Percentiles rank a stretch among this genome's conserved stretches.
Conservation (phyloP, 2,113 vertebrate species). For the Halichoerus grypus region DNA sequence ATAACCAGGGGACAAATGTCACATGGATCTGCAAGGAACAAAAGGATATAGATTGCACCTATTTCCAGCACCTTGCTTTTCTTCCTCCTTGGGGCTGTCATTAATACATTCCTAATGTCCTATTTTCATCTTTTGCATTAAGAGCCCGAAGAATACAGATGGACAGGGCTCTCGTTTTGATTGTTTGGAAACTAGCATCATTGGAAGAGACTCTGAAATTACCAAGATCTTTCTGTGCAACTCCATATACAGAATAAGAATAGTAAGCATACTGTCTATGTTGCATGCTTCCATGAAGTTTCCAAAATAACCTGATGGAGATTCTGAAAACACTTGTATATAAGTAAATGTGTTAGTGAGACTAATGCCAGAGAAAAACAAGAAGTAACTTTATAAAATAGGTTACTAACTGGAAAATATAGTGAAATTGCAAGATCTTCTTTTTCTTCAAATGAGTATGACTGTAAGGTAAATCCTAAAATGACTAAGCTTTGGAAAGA, state of each 20-base stretch:
- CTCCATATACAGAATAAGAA: neutral
- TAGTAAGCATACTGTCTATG: neutral
- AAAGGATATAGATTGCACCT: neutral
- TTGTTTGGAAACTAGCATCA: neutral
- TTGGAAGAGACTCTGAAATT: neutral
- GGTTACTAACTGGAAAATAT: neutral
- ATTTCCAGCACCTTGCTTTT: neutral
- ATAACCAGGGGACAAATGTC: accelerated
- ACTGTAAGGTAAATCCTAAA: conserved; percentile 25
- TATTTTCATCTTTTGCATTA: neutral
- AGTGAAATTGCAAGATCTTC: neutral
- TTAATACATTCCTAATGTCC: neutral
- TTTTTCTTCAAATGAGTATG: neutral
- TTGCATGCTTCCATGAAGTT: neutral
- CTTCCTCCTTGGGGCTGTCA: neutral
- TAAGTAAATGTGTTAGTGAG: neutral
- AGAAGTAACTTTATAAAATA: neutral
- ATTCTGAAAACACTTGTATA: neutral
- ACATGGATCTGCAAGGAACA: neutral
- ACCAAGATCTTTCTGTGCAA: neutral
- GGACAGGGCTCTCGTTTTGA: neutral
- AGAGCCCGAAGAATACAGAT: neutral
- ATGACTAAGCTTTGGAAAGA: conserved; percentile 2
- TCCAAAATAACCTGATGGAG: neutral
- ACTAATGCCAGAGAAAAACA: neutral